Percentiles rank a stretch among this genome's conserved stretches.
Conservation (phyloP, 2,797 vertebrate genomes). For the Urocyon cinereoargenteus region DNA sequence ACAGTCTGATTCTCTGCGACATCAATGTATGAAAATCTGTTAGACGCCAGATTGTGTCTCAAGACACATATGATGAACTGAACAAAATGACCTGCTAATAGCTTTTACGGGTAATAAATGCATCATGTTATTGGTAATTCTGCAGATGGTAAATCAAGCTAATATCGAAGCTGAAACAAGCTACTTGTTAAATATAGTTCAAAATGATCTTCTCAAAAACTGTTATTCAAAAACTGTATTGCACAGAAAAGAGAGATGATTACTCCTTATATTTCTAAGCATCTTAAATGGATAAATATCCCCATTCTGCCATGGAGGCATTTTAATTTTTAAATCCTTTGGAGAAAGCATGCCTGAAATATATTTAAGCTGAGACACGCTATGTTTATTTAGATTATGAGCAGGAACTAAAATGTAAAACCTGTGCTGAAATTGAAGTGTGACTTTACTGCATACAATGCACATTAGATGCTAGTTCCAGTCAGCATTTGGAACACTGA, state of each 20-base stretch:
- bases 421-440: conserved; percentile 73
- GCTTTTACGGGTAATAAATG: conserved; percentile 94
- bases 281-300: conserved; percentile 88
- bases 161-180: conserved; percentile 91
- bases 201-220: conserved; percentile 85
- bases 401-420: conserved; percentile 77
- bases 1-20: conserved; percentile 92
- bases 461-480: conserved; percentile 82
- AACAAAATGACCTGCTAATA: conserved; percentile 94
- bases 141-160: conserved; percentile 94
- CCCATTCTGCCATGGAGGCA: conserved; percentile 80
- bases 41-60: conserved; percentile 94
- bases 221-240: conserved; percentile 87
- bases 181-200: conserved; percentile 92
- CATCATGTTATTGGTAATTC: conserved; percentile 94
- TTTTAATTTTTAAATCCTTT: conserved; percentile 88
- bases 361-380: conserved; percentile 79
- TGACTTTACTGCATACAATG: conserved; percentile 66
- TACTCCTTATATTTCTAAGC: conserved; percentile 84
- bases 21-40: conserved; percentile 94
- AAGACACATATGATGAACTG: conserved; percentile 94
- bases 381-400: conserved; percentile 85
- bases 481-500: conserved; percentile 76
- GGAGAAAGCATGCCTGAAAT: conserved; percentile 80
- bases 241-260: conserved; percentile 85